A percentile compares a stretch with the other conserved stretches of the same genome.
phyloP scores from a whole-genome alignment of 2,888 invertebrate species.

The Polydrusus cervinus region DNA sequence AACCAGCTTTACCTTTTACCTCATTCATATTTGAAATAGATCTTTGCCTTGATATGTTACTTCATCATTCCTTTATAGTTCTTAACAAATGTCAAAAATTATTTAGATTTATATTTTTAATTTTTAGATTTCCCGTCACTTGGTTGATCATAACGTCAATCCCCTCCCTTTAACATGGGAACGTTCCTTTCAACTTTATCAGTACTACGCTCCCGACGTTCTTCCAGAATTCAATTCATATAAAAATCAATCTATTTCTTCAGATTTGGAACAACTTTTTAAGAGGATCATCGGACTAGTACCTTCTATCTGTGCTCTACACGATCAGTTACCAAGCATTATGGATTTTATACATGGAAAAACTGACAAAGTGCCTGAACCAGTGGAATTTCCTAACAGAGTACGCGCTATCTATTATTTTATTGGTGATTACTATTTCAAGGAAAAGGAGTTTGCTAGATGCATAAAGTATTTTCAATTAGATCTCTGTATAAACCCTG shows the following conservation, averaged over 20 bases:
- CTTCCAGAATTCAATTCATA: constrained; percentile 89
- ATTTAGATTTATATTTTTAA: not conserved
- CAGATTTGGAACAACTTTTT: constrained; percentile 85
- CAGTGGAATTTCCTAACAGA: constrained; percentile 67
- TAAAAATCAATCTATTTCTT: constrained; percentile 83
- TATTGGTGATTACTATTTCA: constrained; percentile 94
- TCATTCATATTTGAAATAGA: too few relatives aligned
- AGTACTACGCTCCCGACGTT: constrained; percentile 85
- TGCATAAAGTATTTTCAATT: constrained; percentile 88
- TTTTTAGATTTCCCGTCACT: constrained; percentile 74
- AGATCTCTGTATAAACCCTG: constrained; percentile 87
- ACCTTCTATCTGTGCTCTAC: constrained; percentile 81
- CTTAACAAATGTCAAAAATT: too few relatives aligned
- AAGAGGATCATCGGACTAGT: constrained; percentile 81
- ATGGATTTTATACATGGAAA: constrained; percentile 60
- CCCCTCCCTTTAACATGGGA: constrained; percentile 83
- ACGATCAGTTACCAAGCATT: constrained; percentile 74
- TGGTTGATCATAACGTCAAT: constrained; percentile 85
- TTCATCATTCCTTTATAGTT: too few relatives aligned
- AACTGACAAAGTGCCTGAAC: constrained; percentile 61
- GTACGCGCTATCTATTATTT: constrained; percentile 87
- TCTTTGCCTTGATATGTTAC: too few relatives aligned
- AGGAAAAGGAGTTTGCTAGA: constrained; percentile 82
- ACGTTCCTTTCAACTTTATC: constrained; percentile 83
- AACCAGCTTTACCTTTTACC: too few relatives aligned